Percentiles rank a stretch among this genome's conserved stretches.
Evolutionary conservation across 2,797 vertebrate genomes (phyloP).

Genomic region (Nothura maculosa): DNA sequence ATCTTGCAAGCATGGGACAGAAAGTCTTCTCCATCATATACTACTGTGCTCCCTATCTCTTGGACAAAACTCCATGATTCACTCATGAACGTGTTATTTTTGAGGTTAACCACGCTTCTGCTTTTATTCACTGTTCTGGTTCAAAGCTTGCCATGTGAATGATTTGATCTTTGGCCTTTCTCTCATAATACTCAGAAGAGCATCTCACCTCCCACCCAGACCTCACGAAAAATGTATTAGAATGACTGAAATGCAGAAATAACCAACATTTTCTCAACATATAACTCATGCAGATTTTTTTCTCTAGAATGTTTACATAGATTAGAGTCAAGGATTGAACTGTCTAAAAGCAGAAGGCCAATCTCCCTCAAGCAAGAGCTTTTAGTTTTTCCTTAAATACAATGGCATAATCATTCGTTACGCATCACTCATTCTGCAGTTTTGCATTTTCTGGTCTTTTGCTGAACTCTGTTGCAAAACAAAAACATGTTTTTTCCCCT

Average conservation of each 20-base stretch:
- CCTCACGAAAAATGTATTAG: background rate
- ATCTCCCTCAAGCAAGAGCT: slow-evolving; percentile 35
- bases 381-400: slow-evolving; percentile 48
- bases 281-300: background rate
- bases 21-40: fast-evolving
- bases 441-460: slow-evolving; percentile 63
- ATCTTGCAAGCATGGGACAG: background rate
- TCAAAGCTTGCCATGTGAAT: background rate
- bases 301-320: background rate
- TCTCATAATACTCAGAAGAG: background rate
- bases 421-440: slow-evolving; percentile 42
- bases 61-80: background rate
- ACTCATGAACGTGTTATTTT: background rate
- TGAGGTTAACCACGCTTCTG: background rate
- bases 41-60: fast-evolving
- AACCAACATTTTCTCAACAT: background rate
- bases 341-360: background rate
- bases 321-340: background rate
- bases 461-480: slow-evolving; percentile 61
- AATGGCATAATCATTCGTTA: slow-evolving; percentile 35
- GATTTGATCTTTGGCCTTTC: background rate
- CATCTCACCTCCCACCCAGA: background rate
- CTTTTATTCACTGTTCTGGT: background rate
- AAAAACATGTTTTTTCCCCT: slow-evolving; percentile 69
- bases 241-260: background rate